A percentile compares a stretch with the other conserved stretches of the same genome.
Evolutionary conservation across 92 coral and sea anemone genomes (phyloP).

Genomic region (Meandrina meandrites): DNA sequence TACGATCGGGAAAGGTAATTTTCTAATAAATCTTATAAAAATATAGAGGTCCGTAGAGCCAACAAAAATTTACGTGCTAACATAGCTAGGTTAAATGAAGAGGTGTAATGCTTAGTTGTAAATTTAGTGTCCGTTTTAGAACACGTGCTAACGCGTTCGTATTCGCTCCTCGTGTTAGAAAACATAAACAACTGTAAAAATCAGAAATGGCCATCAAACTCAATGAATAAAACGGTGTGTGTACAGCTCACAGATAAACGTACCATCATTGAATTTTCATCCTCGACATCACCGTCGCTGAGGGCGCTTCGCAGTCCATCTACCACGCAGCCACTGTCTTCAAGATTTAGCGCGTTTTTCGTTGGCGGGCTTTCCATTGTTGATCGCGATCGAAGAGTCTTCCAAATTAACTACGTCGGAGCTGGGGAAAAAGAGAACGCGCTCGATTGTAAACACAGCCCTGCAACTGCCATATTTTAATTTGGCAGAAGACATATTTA

Average conservation of each 20-base stretch:
- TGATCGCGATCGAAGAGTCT: slow-evolving; percentile 14
- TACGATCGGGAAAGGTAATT: not conserved
- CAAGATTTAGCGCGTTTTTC: slow-evolving; percentile 53
- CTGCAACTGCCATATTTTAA: not conserved
- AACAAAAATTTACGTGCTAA: not conserved
- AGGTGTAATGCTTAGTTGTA: not conserved
- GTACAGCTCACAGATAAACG: not conserved
- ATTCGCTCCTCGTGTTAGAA: slow-evolving; percentile 11
- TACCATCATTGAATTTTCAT: slow-evolving; percentile 48
- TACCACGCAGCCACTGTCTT: slow-evolving; percentile 70
- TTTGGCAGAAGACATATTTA: not conserved
- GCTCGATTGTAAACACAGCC: not conserved
- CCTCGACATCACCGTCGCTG: slow-evolving; percentile 32
- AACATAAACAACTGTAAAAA: not conserved
- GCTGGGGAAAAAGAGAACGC: not conserved
- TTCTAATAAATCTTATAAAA: not conserved
- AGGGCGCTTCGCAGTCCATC: slow-evolving; percentile 52
- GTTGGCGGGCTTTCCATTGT: slow-evolving; percentile 61
- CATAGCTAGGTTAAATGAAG: not conserved
- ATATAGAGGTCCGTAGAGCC: not conserved
- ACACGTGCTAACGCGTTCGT: not conserved
- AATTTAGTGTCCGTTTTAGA: not conserved
- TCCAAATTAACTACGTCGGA: not conserved
- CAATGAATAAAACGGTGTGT: not conserved
- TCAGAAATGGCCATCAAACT: not conserved